phyloP scores from a whole-genome alignment of 2,888 invertebrate genomes.

The Hirtodrosophila histrioides region DNA sequence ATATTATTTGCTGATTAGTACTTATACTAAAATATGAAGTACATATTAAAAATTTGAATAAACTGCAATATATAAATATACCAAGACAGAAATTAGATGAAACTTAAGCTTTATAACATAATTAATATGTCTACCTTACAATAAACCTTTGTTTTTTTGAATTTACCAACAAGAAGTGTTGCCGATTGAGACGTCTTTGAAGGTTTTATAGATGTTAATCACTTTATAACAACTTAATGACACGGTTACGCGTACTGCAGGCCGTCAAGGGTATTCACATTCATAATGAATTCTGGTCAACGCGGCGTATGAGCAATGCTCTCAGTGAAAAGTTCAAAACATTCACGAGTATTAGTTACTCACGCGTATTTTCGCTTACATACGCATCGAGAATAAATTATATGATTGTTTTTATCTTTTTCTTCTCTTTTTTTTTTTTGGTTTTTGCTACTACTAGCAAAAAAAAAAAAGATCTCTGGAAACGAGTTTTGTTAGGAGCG shows the following conservation, averaged over 20 bases:
- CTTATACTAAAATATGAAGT: no score
- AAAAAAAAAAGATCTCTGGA: conserved; percentile 3
- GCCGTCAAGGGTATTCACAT: conserved; percentile 37
- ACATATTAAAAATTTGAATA: no score
- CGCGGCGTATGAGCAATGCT: conserved; percentile 57
- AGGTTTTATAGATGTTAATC: conserved; percentile 6
- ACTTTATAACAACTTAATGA: conserved; percentile 10
- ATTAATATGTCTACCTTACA: no score
- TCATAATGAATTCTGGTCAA: conserved; percentile 53
- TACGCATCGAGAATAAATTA: conserved; percentile 78
- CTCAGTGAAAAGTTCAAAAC: conserved; percentile 28
- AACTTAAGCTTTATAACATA: no score
- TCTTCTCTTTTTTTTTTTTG: conserved; percentile 33
- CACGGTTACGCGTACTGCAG: conserved; percentile 20
- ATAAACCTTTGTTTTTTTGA: no score
- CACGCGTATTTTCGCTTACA: conserved; percentile 19
- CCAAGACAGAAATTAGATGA: no score
- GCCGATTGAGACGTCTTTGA: conserved; percentile 3
- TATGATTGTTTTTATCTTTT: conserved; percentile 35
- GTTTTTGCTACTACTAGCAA: conserved; percentile 7
- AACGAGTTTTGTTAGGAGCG: conserved; percentile 59
- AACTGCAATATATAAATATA: no score
- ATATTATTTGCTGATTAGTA: no score
- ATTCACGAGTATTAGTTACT: not conserved
- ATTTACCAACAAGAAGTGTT: not conserved